Conservation (phyloP, 37 sponge, comb jelly and placozoan species). For the Corticium candelabrum region DNA sequence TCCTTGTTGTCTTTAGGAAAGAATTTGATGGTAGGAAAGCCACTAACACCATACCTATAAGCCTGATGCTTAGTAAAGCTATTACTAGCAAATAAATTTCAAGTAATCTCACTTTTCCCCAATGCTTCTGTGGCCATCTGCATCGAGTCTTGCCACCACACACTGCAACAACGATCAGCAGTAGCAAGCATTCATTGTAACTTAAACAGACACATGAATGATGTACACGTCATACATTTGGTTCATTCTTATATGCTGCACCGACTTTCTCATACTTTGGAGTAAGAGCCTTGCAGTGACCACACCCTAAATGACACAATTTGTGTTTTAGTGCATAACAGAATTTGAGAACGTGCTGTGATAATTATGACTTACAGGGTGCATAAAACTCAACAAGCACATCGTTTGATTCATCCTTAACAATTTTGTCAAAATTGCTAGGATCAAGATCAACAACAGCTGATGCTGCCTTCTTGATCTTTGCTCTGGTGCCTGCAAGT, state of each 20-base stretch:
- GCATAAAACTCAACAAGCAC: constrained; percentile 99
- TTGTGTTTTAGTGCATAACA: no score
- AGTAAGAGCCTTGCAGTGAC: constrained; percentile 88
- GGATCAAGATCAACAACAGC: constrained; percentile 67
- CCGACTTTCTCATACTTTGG: constrained; percentile 87
- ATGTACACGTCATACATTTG: constrained; percentile 40
- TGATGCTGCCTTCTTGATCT: constrained; percentile 39
- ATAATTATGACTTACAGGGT: constrained; percentile 59
- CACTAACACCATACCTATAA: constrained; percentile 58
- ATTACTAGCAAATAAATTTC: not conserved
- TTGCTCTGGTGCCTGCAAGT: constrained; percentile 26
- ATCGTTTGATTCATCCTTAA: constrained; percentile 56
- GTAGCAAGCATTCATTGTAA: no score
- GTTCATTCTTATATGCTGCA: constrained; percentile 67
- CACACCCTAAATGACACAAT: constrained; percentile 98
- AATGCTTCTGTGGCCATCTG: constrained; percentile 74
- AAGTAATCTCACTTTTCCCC: constrained; percentile 37
- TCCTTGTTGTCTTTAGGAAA: constrained; percentile 86
- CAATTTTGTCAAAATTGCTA: constrained; percentile 71
- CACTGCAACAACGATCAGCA: constrained; percentile 28
- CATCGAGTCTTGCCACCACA: constrained; percentile 91
- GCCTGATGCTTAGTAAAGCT: not conserved
- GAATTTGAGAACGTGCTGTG: no score
- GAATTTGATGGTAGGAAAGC: constrained; percentile 95
- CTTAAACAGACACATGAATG: no score